Conservation (phyloP, 2,888 invertebrate genomes). For the Heteropelma amictum region DNA sequence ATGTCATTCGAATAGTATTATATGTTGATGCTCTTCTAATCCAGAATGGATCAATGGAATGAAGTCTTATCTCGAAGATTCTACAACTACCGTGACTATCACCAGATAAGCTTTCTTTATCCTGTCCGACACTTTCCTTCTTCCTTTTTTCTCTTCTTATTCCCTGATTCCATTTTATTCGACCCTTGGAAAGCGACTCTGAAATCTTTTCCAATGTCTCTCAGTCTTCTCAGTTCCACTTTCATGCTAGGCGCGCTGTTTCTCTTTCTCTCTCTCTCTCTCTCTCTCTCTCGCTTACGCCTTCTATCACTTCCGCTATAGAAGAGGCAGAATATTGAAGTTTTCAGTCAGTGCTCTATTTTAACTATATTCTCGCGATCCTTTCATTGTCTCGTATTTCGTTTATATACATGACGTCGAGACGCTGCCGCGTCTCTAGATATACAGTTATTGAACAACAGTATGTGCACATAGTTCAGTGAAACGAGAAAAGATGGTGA, state of each 20-base stretch:
- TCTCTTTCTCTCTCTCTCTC: constrained; percentile 19
- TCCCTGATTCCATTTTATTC: constrained; percentile 43
- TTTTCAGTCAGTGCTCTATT: constrained; percentile 71
- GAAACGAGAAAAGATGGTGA: constrained; percentile 12
- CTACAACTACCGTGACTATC: constrained; percentile 33
- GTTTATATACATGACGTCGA: not conserved
- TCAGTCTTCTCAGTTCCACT: constrained; percentile 29
- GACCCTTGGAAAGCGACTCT: constrained; percentile 16
- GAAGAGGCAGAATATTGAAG: constrained; percentile 69
- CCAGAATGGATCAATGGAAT: constrained; percentile 16
- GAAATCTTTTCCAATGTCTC: constrained; percentile 51
- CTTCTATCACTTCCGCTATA: constrained; percentile 46
- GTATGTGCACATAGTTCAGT: constrained; percentile 36
- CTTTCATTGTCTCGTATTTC: constrained; percentile 28
- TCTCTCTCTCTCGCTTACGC: constrained; percentile 15
- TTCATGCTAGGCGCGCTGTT: constrained; percentile 16
- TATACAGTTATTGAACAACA: not conserved
- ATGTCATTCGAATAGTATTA: constrained; percentile 51
- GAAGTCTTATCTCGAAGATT: constrained; percentile 17
- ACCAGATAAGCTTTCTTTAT: constrained; percentile 48
- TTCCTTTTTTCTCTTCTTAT: constrained; percentile 13
- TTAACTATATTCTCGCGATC: constrained; percentile 63
- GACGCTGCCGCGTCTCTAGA: too few species aligned
- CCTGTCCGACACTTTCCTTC: not conserved
- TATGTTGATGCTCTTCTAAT: constrained; percentile 45